A percentile compares a stretch with the other conserved stretches of the same genome.
These are phyloP conservation scores for Lophius americanus DNA, from an alignment of 2,797 vertebrate species.

Conservation along the genomic window DNA sequence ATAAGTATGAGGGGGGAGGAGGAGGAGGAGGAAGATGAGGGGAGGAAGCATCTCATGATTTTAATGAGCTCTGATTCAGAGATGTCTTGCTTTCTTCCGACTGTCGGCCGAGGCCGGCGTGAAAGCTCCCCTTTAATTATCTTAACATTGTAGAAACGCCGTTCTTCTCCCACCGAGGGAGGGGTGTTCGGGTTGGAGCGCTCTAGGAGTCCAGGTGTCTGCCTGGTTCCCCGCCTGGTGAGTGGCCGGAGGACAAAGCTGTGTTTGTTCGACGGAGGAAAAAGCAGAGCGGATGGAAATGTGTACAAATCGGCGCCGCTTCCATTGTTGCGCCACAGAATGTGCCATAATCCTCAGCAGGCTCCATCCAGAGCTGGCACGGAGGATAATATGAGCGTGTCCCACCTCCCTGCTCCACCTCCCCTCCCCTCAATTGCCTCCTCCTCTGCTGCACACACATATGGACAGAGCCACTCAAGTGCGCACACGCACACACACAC, in stretches of 20 bases:
- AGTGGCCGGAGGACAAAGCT: constrained; percentile 84
- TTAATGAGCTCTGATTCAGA: constrained; percentile 73
- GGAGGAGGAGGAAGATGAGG: constrained; percentile 6
- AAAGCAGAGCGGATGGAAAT: constrained; percentile 79
- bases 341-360: constrained; percentile 87
- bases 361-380: constrained; percentile 83
- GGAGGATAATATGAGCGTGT: constrained; percentile 71
- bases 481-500: constrained; percentile 21
- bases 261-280: constrained; percentile 75
- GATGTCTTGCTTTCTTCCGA: constrained; percentile 66
- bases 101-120: constrained; percentile 55
- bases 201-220: constrained; percentile 76
- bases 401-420: constrained; percentile 59
- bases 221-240: constrained; percentile 75
- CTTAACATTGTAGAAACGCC: constrained; percentile 65
- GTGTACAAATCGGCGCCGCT: constrained; percentile 77
- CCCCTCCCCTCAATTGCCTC: constrained; percentile 53
- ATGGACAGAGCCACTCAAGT: constrained; percentile 61
- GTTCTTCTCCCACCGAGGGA: constrained; percentile 36
- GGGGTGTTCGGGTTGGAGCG: constrained; percentile 63
- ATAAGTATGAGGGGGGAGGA: constrained; percentile 59
- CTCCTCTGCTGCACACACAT: constrained; percentile 67
- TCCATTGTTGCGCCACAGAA: constrained; percentile 86
- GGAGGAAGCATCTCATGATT: constrained; percentile 63
- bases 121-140: constrained; percentile 80